Base-by-base conservation (phyloP, 2,113 vertebrate species). In the Oreochromis spilurus region DNA sequence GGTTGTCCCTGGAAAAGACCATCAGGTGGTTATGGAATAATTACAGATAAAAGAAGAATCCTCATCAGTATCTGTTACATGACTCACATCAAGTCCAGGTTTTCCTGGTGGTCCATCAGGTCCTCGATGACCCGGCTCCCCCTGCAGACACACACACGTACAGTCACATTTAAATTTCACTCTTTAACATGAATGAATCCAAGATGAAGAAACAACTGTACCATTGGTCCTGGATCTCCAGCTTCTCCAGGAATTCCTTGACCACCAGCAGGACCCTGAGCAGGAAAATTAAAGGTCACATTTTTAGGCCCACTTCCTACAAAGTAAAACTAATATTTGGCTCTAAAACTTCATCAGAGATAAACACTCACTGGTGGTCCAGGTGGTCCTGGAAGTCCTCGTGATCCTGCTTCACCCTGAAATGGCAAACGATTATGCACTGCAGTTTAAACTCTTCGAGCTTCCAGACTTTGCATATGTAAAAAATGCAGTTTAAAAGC, bases 91-190 rank as follows among this genome's bases (percentile, higher is more conserved):
- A 95, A 94, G 92, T 80, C 99, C 99, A 65, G 98, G 84, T 95
- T 98, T 99, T 89, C 99, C 99, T 34, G 95, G 82, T 82, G 97
- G 96, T 36, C 99, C 99, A 26, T 99, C 98, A 50, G 98, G 98
- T 57, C 99, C 99, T 78, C 99, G 97, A 72, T 96, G 91, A 92
- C 99, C 99, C 45, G 93, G 54, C 79, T 97, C 92, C 36, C 99
- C 99, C 99, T 99, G 89, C 19, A 55, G 21, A 88, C 79, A 70
- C 62, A 84, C 58, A 77, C 72, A 77, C 14, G 9, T 26, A 38
- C 3, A 55, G 6, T 21, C 4, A 12, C 6, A 45, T 79, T 24
- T 17, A 48, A 19, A 38, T 50, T 9, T 54, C 3, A n/a, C 26
- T 45, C 13, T 57, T 40, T 14, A 38, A 36, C 11, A 24, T 75